Percentiles rank a stretch among this genome's conserved stretches.
These are phyloP conservation scores for Acomys russatus DNA, from an alignment of 2,797 vertebrate genomes.

Conservation along the genomic window DNA sequence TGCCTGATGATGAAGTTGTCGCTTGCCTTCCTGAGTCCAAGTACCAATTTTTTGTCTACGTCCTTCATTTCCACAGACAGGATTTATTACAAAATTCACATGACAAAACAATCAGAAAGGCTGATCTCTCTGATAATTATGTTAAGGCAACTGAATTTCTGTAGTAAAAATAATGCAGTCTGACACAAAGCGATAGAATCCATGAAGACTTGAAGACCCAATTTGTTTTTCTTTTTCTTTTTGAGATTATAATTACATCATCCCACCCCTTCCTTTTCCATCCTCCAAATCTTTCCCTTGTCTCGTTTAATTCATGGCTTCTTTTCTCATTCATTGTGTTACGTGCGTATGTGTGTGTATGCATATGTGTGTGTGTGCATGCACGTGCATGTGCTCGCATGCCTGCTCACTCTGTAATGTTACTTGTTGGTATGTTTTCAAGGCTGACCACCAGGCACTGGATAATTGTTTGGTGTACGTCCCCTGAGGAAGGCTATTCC, in stretches of 20 bases:
- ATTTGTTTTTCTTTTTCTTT: background rate
- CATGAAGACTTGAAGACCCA: background rate
- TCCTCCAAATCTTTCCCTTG: background rate
- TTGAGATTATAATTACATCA: background rate
- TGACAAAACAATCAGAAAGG: background rate
- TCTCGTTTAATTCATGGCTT: background rate
- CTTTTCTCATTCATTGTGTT: background rate
- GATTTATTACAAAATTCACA: background rate
- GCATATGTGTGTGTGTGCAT: too few relatives aligned
- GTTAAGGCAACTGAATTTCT: background rate
- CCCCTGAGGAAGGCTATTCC: too few relatives aligned
- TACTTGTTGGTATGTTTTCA: background rate
- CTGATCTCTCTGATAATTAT: background rate
- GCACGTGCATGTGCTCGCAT: too few relatives aligned
- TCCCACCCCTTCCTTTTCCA: background rate
- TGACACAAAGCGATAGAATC: background rate
- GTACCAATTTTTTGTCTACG: background rate
- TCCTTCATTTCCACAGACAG: background rate
- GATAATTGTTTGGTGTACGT: too few relatives aligned
- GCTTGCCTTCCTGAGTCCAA: background rate
- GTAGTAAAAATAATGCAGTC: background rate
- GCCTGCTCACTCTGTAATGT: background rate
- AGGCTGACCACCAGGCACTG: too few relatives aligned
- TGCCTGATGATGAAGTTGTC: background rate
- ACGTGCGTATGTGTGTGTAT: too few relatives aligned